These are phyloP conservation scores for Apotomis turbidana DNA, from an alignment of 2,888 invertebrate genomes.

Conservation along the genomic window DNA sequence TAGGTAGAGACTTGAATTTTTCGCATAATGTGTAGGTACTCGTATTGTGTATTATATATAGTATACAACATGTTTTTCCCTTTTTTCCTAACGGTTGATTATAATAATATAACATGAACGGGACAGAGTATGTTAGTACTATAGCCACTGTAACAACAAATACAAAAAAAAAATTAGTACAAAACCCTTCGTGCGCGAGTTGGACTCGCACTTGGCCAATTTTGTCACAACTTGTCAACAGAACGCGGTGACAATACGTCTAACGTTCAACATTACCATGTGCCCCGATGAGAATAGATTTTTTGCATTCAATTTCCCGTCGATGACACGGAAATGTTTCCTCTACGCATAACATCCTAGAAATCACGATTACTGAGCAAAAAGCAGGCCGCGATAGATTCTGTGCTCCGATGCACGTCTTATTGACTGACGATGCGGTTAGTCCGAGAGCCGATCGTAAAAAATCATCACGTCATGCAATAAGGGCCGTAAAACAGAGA, in stretches of 20 bases:
- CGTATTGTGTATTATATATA: too few species aligned
- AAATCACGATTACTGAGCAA: slow-evolving; percentile 44
- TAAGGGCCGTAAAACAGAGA: too few species aligned
- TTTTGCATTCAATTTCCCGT: slow-evolving; percentile 34
- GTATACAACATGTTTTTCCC: too few species aligned
- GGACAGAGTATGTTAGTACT: too few species aligned
- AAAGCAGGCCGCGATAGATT: slow-evolving; percentile 30
- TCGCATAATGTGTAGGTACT: too few species aligned
- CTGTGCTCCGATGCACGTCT: slow-evolving; percentile 32
- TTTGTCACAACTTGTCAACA: background rate
- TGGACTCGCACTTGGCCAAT: too few species aligned
- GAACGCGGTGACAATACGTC: slow-evolving; percentile 12
- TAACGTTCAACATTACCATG: slow-evolving; percentile 10
- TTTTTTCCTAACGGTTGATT: too few species aligned
- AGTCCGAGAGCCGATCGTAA: background rate
- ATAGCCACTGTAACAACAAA: too few species aligned
- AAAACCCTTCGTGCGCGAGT: too few species aligned
- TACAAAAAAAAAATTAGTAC: too few species aligned
- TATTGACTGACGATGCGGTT: slow-evolving; percentile 14
- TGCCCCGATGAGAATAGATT: slow-evolving; percentile 30
- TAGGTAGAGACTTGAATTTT: too few species aligned
- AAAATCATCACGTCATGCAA: background rate
- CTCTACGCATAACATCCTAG: slow-evolving; percentile 41
- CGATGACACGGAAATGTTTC: slow-evolving; percentile 41
- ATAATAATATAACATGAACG: too few species aligned